A percentile compares a stretch with the other conserved stretches of the same genome.
These are phyloP conservation scores for Drosophila kokeensis DNA, from an alignment of 2,888 invertebrate species.

Conservation along the genomic window DNA sequence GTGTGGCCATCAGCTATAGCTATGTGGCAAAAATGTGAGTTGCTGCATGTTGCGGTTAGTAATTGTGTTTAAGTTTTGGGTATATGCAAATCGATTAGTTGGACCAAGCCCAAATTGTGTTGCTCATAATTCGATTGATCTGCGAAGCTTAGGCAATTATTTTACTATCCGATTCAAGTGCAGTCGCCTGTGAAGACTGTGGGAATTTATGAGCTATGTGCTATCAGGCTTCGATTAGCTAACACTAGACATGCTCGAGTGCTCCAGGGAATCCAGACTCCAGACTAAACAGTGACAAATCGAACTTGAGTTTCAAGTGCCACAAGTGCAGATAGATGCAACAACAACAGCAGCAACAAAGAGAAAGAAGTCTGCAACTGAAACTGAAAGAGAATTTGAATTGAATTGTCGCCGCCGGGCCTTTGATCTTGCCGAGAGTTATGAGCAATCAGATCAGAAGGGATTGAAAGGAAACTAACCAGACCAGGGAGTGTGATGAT, in stretches of 20 bases:
- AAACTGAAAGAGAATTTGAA: conserved; percentile 14
- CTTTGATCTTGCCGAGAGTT: conserved; percentile 64
- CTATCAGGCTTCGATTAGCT: conserved; percentile 36
- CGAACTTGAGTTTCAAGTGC: conserved; percentile 51
- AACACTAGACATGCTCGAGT: conserved; percentile 11
- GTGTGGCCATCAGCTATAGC: conserved; percentile 51
- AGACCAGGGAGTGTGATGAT: conserved; percentile 57
- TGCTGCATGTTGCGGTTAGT: conserved; percentile 32
- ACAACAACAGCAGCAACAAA: neutral
- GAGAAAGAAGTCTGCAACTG: neutral
- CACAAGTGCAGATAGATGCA: conserved; percentile 15
- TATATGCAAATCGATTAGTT: conserved; percentile 52
- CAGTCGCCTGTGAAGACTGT: conserved; percentile 36
- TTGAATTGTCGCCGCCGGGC: conserved; percentile 57
- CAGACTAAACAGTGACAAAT: conserved; percentile 68
- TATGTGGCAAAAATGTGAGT: conserved; percentile 33
- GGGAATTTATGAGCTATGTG: conserved; percentile 42
- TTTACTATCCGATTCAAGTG: conserved; percentile 1
- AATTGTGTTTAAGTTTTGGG: conserved; percentile 40
- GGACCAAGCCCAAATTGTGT: conserved; percentile 50
- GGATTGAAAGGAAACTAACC: conserved; percentile 51
- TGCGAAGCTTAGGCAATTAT: neutral
- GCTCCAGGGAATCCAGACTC: conserved; percentile 2
- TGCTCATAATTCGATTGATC: conserved; percentile 41
- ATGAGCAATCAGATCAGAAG: conserved; percentile 36